These are phyloP conservation scores for Ooceraea biroi DNA, from an alignment of 1,140 invertebrate species.

Conservation along the genomic window DNA sequence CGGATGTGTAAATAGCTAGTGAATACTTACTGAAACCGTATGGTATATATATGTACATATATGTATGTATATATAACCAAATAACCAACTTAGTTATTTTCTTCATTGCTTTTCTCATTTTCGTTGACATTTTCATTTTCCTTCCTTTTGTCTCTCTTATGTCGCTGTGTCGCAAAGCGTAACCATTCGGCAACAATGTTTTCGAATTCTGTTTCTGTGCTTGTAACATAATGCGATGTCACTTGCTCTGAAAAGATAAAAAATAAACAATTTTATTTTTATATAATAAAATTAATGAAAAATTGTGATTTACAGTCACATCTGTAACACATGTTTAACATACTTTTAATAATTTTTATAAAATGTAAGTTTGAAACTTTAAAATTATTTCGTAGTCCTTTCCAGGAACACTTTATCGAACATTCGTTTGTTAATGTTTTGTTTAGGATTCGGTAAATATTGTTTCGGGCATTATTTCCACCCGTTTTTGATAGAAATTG, in stretches of 20 bases:
- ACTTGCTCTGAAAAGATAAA: background rate
- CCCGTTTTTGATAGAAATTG: background rate
- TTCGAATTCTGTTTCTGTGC: too few species aligned
- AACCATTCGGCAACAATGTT: too few species aligned
- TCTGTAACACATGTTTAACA: background rate
- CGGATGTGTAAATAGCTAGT: too few species aligned
- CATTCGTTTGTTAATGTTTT: background rate
- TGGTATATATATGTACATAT: too few species aligned
- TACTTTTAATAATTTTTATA: background rate
- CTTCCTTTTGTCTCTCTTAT: too few species aligned
- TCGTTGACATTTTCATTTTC: too few species aligned
- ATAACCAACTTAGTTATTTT: too few species aligned
- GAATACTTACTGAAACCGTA: too few species aligned
- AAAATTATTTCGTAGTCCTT: conserved; percentile 7
- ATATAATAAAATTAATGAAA: background rate
- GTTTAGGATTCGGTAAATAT: background rate
- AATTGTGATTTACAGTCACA: background rate
- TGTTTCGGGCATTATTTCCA: background rate
- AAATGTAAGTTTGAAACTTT: background rate
- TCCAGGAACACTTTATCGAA: background rate
- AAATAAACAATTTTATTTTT: background rate
- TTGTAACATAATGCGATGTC: background rate
- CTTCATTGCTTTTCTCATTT: too few species aligned
- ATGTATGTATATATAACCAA: too few species aligned
- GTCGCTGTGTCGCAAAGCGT: too few species aligned